phyloP scores from a whole-genome alignment of 1,140 invertebrate species.

The Hyles vespertilio region DNA sequence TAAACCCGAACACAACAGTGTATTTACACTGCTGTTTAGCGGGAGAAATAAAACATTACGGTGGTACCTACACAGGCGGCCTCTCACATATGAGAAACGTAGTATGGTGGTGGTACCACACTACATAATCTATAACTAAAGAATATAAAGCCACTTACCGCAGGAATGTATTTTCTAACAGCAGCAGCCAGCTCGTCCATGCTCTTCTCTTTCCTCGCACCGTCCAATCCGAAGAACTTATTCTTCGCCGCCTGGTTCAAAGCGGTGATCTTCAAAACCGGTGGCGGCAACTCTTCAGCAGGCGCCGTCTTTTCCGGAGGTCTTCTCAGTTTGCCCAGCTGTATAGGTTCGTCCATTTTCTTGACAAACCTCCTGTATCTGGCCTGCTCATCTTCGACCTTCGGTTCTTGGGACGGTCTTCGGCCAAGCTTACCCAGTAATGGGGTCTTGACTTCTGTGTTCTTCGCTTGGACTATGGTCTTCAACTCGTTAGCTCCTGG shows the following conservation, averaged over 20 bases:
- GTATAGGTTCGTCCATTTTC: constrained; percentile 57
- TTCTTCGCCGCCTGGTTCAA: constrained; percentile 63
- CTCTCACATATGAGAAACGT: no score
- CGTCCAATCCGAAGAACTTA: constrained; percentile 62
- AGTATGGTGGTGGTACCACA: no score
- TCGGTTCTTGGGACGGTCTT: constrained; percentile 50
- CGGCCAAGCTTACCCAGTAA: constrained; percentile 53
- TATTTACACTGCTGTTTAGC: no score
- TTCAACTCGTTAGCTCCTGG: constrained; percentile 61
- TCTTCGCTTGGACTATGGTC: constrained; percentile 52
- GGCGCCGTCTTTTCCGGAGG: constrained; percentile 42
- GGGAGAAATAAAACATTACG: no score
- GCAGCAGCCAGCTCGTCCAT: constrained; percentile 58
- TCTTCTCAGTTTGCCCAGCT: constrained; percentile 56
- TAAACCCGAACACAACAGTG: no score
- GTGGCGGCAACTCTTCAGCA: constrained; percentile 38
- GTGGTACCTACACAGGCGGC: no score
- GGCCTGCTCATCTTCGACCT: constrained; percentile 45
- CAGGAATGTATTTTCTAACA: constrained; percentile 68
- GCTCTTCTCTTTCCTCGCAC: constrained; percentile 52
- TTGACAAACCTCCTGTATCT: constrained; percentile 47
- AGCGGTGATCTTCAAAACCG: constrained; percentile 51
- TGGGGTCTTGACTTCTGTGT: constrained; percentile 48
- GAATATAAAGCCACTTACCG: constrained; percentile 33
- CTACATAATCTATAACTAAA: no score